These are phyloP conservation scores for Rhinoraja longicauda DNA, from an alignment of 2,797 vertebrate genomes.

Conservation along the genomic window DNA sequence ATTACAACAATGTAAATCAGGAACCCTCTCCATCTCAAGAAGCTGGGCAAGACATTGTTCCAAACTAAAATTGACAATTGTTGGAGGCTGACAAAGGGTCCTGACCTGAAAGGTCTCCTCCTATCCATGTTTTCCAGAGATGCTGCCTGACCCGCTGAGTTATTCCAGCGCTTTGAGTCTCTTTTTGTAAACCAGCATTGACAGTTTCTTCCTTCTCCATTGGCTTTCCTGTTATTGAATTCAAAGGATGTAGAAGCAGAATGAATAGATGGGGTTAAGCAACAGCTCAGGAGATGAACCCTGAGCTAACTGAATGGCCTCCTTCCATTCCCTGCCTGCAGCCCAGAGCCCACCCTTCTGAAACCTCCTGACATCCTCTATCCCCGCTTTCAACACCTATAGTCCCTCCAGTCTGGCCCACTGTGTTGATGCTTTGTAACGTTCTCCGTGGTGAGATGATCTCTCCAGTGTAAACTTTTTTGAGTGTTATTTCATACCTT, in stretches of 20 bases:
- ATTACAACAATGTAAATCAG: not conserved
- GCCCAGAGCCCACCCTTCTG: not conserved
- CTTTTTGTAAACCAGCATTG: too few relatives aligned
- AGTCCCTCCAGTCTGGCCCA: not conserved
- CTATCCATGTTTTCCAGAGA: too few relatives aligned
- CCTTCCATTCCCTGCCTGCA: not conserved
- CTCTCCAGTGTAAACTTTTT: constrained; percentile 6
- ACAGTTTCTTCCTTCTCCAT: too few relatives aligned
- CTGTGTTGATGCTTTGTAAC: not conserved
- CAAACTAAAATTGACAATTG: too few relatives aligned
- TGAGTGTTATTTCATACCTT: constrained; percentile 21
- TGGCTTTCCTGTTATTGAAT: not conserved
- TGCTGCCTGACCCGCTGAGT: too few relatives aligned
- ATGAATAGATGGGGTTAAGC: not conserved
- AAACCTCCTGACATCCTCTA: too few relatives aligned
- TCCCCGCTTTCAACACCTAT: not conserved
- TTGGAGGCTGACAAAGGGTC: too few relatives aligned
- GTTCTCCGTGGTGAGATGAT: not conserved
- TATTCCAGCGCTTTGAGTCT: too few relatives aligned
- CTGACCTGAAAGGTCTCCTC: too few relatives aligned
- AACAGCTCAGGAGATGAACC: not conserved
- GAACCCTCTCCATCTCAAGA: too few relatives aligned
- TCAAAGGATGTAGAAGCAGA: not conserved
- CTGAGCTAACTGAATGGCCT: not conserved
- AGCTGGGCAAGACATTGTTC: too few relatives aligned